Evolutionary conservation across 1,140 invertebrate genomes (phyloP).

Genomic region (Venturia canescens): DNA sequence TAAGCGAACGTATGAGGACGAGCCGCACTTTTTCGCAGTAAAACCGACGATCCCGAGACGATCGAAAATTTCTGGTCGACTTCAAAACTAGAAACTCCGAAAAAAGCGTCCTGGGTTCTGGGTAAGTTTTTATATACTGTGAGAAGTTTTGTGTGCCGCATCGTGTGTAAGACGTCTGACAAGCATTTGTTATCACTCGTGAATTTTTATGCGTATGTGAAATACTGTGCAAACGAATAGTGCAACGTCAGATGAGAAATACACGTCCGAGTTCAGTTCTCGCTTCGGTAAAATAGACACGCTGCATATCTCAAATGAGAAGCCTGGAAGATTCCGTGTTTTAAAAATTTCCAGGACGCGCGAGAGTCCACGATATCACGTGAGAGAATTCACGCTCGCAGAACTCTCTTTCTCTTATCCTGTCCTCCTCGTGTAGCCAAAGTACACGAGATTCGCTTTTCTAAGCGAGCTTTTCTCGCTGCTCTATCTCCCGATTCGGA

Average conservation of each 20-base stretch:
- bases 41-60: slow-evolving; percentile 16
- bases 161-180: not conserved
- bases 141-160: not conserved
- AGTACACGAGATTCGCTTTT: not conserved
- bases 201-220: not conserved
- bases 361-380: not conserved
- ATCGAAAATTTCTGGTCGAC: slow-evolving; percentile 1
- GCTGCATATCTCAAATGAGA: not conserved
- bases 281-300: slow-evolving; percentile 9
- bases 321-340: slow-evolving; percentile 1
- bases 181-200: not conserved
- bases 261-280: not conserved
- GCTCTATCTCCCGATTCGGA: not conserved
- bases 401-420: not conserved
- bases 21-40: slow-evolving; percentile 36
- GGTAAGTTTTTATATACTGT: not conserved
- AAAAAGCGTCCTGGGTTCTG: not conserved
- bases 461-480: not conserved
- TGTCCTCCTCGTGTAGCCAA: not conserved
- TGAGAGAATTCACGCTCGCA: slow-evolving; percentile 16
- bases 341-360: slow-evolving; percentile 13
- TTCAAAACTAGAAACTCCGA: slow-evolving; percentile 20
- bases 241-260: not conserved
- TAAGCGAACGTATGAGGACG: not conserved
- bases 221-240: not conserved